A percentile compares a stretch with the other conserved stretches of the same genome.
phyloP scores from a whole-genome alignment of 2,797 vertebrate genomes.

The Myotis findleyi region DNA sequence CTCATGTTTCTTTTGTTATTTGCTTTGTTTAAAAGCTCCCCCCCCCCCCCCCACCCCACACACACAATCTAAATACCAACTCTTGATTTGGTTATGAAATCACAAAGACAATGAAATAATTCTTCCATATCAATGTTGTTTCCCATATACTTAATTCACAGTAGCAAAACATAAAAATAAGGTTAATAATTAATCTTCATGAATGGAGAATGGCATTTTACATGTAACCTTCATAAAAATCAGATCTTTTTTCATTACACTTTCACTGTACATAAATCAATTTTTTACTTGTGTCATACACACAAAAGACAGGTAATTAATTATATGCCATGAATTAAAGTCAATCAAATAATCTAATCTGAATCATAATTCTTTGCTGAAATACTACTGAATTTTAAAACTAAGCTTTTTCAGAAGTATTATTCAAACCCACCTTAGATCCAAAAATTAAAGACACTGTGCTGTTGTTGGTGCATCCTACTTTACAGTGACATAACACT shows the following conservation, averaged over 20 bases:
- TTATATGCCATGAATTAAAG: conserved; percentile 45
- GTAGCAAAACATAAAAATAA: conserved; percentile 80
- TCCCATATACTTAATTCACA: conserved; percentile 82
- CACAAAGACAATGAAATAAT: conserved; percentile 77
- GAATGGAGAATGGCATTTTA: conserved; percentile 81
- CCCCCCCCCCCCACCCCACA: not conserved
- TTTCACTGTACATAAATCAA: conserved; percentile 71
- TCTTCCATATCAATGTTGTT: conserved; percentile 85
- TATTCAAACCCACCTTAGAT: conserved; percentile 92
- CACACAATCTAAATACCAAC: conserved; percentile 24
- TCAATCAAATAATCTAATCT: conserved; percentile 65
- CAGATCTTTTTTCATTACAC: conserved; percentile 62
- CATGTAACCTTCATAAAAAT: conserved; percentile 73
- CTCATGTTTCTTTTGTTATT: not conserved
- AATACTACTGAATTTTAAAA: conserved; percentile 61
- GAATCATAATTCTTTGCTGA: conserved; percentile 69
- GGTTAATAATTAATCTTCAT: conserved; percentile 80
- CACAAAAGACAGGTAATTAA: conserved; percentile 4
- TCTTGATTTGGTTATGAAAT: conserved; percentile 74
- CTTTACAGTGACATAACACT: conserved; percentile 94
- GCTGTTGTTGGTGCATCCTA: conserved; percentile 94
- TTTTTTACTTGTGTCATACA: conserved; percentile 72
- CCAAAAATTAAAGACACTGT: conserved; percentile 94
- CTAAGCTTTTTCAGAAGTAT: conserved; percentile 73
- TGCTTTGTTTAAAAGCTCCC: not conserved